phyloP scores from a whole-genome alignment of 2,113 vertebrate genomes.

The Tautogolabrus adspersus region DNA sequence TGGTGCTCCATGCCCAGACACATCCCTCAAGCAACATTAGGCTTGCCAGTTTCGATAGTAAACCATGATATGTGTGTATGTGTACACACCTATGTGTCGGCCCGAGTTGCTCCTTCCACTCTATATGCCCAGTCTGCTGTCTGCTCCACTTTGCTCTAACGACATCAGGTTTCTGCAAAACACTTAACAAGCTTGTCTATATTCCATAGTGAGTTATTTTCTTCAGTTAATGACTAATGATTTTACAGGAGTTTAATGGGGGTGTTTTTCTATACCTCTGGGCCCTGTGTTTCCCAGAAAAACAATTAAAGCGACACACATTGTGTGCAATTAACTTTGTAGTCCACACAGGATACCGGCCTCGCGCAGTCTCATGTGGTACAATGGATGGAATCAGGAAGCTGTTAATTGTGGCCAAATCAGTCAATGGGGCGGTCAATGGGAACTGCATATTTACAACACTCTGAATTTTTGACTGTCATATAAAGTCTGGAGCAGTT shows the following conservation, averaged over 20 bases:
- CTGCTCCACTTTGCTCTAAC: conserved; percentile 48
- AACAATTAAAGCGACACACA: conserved; percentile 60
- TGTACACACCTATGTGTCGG: conserved; percentile 21
- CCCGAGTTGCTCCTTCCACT: conserved; percentile 12
- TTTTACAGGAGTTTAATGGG: conserved; percentile 41
- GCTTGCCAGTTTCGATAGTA: conserved; percentile 30
- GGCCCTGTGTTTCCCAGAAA: conserved; percentile 37
- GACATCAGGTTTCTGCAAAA: conserved; percentile 41
- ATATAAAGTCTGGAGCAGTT: neutral
- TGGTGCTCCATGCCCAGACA: conserved; percentile 57
- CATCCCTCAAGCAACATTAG: conserved; percentile 49
- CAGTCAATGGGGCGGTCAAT: conserved; percentile 24
- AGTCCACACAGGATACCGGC: conserved; percentile 59
- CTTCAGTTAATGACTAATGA: conserved; percentile 46
- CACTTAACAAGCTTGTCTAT: conserved; percentile 51
- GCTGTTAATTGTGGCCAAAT: conserved; percentile 50
- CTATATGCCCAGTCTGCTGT: conserved; percentile 34
- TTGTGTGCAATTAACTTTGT: conserved; percentile 63
- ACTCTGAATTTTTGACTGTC: neutral
- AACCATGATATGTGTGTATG: conserved; percentile 19
- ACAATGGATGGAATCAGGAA: conserved; percentile 61
- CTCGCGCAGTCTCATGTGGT: conserved; percentile 27
- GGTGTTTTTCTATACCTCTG: conserved; percentile 50
- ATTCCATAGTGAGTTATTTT: conserved; percentile 31
- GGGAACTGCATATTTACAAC: conserved; percentile 33